phyloP scores from a whole-genome alignment of 2,797 vertebrate species.

The Hypotaenidia philippensis region DNA sequence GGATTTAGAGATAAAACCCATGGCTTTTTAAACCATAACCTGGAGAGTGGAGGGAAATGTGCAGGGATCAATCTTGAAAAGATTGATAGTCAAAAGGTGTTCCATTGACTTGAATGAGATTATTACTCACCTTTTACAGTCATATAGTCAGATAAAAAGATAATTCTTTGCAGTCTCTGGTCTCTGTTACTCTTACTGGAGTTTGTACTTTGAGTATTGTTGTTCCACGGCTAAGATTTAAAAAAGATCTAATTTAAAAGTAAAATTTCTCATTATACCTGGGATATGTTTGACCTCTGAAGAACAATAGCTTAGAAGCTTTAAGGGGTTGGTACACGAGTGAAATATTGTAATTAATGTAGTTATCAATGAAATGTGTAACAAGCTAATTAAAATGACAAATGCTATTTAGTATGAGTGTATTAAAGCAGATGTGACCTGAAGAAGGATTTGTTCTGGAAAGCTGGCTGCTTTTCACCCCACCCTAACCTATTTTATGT shows the following conservation, averaged over 20 bases:
- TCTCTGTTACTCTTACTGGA: not conserved
- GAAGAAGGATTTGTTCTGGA: not conserved
- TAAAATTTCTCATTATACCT: not conserved
- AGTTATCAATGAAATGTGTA: not conserved
- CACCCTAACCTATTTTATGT: not conserved
- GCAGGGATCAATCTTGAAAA: not conserved
- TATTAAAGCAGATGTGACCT: not conserved
- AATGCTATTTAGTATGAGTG: not conserved
- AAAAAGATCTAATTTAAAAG: not conserved
- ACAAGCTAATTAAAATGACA: slow-evolving; percentile 6
- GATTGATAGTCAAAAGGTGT: not conserved
- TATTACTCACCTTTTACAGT: not conserved
- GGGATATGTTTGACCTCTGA: not conserved
- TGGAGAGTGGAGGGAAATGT: not conserved
- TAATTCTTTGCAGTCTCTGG: not conserved
- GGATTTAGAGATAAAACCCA: not conserved
- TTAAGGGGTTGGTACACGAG: not conserved
- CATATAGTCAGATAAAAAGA: not conserved
- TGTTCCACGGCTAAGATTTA: not conserved
- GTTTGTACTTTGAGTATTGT: not conserved
- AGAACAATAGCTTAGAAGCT: not conserved
- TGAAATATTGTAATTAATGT: slow-evolving; percentile 6
- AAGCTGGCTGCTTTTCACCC: not conserved
- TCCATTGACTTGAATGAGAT: not conserved
- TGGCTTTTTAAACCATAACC: not conserved